phyloP scores from a whole-genome alignment of 1,140 invertebrate genomes.

The Drosophila varians region DNA sequence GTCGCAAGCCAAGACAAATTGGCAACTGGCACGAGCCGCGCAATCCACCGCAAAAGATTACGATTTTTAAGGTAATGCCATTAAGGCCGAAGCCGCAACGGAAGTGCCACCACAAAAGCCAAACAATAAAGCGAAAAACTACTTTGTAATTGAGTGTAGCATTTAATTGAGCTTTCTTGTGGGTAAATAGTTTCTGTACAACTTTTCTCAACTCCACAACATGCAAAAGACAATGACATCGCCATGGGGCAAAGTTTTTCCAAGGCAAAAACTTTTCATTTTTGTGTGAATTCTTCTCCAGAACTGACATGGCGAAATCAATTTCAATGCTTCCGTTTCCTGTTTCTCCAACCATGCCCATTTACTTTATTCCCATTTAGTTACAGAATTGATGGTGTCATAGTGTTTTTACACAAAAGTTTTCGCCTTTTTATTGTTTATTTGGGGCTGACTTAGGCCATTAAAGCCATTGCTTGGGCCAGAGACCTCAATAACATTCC shows the following conservation, averaged over 20 bases:
- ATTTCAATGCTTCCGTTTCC: slow-evolving; percentile 68
- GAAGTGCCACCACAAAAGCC: slow-evolving; percentile 49
- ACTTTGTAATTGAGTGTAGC: slow-evolving; percentile 67
- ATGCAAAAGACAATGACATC: slow-evolving; percentile 64
- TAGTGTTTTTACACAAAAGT: slow-evolving; percentile 43
- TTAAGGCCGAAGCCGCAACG: slow-evolving; percentile 34
- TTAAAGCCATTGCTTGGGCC: slow-evolving; percentile 22
- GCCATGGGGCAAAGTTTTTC: slow-evolving; percentile 45
- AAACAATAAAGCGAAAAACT: slow-evolving; percentile 12
- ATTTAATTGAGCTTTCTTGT: slow-evolving; percentile 65
- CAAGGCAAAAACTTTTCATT: slow-evolving; percentile 55
- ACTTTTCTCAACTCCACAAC: slow-evolving; percentile 65
- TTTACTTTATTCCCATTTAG: slow-evolving; percentile 18
- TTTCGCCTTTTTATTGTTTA: slow-evolving; percentile 30
- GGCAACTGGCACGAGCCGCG: slow-evolving; percentile 54
- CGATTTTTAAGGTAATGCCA: slow-evolving; percentile 65
- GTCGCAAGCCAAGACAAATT: slow-evolving; percentile 59
- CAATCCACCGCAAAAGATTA: slow-evolving; percentile 72
- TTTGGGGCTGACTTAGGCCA: slow-evolving; percentile 24
- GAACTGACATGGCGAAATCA: slow-evolving; percentile 75
- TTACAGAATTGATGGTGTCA: slow-evolving; percentile 58
- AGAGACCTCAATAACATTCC: slow-evolving; percentile 7
- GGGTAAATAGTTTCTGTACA: slow-evolving; percentile 53
- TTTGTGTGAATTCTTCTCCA: slow-evolving; percentile 63
- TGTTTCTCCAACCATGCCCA: slow-evolving; percentile 18